Conservation (phyloP, 1,140 invertebrate genomes). For the Drosophila grimshawi region DNA sequence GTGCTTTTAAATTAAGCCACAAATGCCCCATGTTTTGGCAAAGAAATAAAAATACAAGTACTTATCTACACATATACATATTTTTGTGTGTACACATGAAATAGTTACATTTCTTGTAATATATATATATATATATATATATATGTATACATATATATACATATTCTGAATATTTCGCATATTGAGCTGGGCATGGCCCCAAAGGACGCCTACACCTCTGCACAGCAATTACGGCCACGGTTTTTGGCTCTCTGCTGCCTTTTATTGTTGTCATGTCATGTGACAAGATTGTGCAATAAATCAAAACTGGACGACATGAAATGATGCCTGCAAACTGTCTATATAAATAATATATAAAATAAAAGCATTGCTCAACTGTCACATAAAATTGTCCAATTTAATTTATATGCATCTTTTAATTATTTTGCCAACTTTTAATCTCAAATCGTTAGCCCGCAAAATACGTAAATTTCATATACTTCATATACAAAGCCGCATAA, state of each 20-base stretch:
- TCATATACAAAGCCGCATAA: constrained; percentile 7
- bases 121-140: neutral
- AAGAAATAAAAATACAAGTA: constrained; percentile 41
- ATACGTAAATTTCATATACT: constrained; percentile 25
- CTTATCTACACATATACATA: constrained; percentile 8
- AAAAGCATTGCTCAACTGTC: constrained; percentile 12
- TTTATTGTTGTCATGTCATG: constrained; percentile 57
- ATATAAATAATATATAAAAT: constrained; percentile 30
- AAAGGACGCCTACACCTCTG: constrained; percentile 12
- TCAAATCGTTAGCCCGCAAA: neutral
- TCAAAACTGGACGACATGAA: constrained; percentile 62
- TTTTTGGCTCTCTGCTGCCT: constrained; percentile 28
- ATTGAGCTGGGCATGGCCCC: constrained; percentile 37
- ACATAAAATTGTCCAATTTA: constrained; percentile 39
- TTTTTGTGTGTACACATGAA: neutral
- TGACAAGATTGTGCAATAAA: constrained; percentile 69
- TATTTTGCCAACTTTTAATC: constrained; percentile 6
- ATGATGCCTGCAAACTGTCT: constrained; percentile 38
- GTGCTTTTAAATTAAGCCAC: constrained; percentile 64
- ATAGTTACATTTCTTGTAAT: neutral
- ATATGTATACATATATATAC: neutral
- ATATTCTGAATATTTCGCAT: constrained; percentile 9
- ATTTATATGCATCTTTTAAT: constrained; percentile 25
- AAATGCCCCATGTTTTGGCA: constrained; percentile 70
- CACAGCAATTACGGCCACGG: constrained; percentile 50